A percentile compares a stretch with the other conserved stretches of the same genome.
Evolutionary conservation across 1,140 invertebrate genomes (phyloP).

Genomic region (Aphelenchoides besseyi): DNA sequence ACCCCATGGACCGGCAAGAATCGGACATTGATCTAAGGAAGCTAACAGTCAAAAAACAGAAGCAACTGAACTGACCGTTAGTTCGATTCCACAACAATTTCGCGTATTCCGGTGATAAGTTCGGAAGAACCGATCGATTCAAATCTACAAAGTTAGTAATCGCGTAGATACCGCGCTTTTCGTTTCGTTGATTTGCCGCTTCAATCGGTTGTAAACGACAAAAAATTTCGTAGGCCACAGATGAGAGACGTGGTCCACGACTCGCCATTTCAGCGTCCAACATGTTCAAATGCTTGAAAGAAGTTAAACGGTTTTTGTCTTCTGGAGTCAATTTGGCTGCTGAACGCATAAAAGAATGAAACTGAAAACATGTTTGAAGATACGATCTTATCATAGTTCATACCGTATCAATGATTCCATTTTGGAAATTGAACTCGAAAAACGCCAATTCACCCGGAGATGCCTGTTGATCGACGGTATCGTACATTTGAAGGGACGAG

Average conservation of each 20-base stretch:
- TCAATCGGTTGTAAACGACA: neutral
- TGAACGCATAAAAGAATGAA: neutral
- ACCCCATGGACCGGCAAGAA: conserved; percentile 13
- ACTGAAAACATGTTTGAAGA: neutral
- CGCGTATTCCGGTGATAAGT: neutral
- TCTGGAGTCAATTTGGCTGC: neutral
- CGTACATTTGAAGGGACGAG: conserved; percentile 15
- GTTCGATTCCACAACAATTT: neutral
- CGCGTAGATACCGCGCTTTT: neutral
- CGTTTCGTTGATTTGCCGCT: neutral
- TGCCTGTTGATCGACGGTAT: neutral
- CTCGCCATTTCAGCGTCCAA: neutral
- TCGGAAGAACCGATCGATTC: neutral
- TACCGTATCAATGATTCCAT: conserved; percentile 4
- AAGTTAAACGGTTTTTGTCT: conserved; percentile 2
- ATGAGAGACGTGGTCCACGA: neutral
- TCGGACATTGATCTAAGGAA: neutral
- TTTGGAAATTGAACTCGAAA: conserved; percentile 1
- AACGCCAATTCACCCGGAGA: conserved; percentile 4
- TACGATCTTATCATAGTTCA: neutral
- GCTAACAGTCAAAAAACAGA: neutral
- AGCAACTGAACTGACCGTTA: neutral
- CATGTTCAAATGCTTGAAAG: neutral
- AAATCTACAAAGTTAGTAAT: neutral
- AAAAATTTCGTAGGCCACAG: neutral